Conservation (phyloP, 1,140 invertebrate species). For the Hylaeus anthracinus region DNA sequence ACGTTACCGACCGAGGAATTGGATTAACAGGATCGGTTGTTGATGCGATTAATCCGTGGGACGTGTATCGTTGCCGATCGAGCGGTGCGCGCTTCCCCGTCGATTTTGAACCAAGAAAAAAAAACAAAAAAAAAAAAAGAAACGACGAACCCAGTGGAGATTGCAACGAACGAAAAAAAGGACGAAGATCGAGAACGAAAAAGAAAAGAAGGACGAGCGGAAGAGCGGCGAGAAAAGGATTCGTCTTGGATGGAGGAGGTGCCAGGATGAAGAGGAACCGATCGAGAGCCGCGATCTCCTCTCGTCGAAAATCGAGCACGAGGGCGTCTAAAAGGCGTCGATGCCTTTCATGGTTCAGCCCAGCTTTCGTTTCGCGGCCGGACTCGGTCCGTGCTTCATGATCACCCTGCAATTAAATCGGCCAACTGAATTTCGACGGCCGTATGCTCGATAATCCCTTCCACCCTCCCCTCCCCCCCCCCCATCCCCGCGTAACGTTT, state of each 20-base stretch:
- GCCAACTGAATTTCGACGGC: constrained; percentile 38
- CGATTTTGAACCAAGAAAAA: constrained; percentile 18
- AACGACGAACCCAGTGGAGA: constrained; percentile 12
- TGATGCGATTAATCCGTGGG: constrained; percentile 62
- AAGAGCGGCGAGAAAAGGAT: background rate
- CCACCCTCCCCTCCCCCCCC: constrained; percentile 19
- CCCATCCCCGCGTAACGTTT: constrained; percentile 43
- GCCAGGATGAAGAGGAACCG: constrained; percentile 47
- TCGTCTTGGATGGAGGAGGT: constrained; percentile 30
- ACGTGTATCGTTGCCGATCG: constrained; percentile 55
- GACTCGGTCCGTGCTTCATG: constrained; percentile 17
- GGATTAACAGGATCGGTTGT: constrained; percentile 70
- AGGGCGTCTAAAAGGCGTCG: constrained; percentile 56
- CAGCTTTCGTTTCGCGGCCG: constrained; percentile 17
- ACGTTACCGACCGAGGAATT: constrained; percentile 68
- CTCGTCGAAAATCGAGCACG: constrained; percentile 51
- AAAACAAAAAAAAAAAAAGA: constrained; percentile 6
- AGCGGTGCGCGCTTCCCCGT: constrained; percentile 10
- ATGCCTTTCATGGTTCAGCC: constrained; percentile 28
- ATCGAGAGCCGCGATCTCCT: constrained; percentile 43
- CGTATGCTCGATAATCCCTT: constrained; percentile 39
- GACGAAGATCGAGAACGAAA: constrained; percentile 1
- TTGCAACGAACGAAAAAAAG: background rate
- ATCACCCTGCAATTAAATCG: constrained; percentile 59
- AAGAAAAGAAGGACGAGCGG: background rate